A percentile compares a stretch with the other conserved stretches of the same genome.
Evolutionary conservation across 2,888 invertebrate species (phyloP).

Genomic region (Polyploca ridens): DNA sequence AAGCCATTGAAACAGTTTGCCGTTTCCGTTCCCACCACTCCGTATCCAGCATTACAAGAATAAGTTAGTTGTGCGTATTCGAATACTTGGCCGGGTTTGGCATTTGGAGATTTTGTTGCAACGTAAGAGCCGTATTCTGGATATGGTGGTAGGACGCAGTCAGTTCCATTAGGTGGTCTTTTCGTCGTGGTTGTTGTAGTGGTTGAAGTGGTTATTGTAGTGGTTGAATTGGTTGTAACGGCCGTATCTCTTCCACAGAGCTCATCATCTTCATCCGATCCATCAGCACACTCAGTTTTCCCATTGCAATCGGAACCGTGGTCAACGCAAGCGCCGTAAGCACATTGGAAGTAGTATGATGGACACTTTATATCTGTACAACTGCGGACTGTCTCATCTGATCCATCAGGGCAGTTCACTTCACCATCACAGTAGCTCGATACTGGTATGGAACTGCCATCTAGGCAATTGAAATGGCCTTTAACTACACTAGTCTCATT

Average conservation of each 20-base stretch:
- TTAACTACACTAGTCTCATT: conserved; percentile 58
- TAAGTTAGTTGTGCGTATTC: conserved; percentile 46
- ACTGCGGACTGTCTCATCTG: conserved; percentile 63
- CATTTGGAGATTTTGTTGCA: conserved; percentile 42
- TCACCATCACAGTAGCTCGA: conserved; percentile 63
- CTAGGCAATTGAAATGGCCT: conserved; percentile 58
- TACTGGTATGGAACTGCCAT: conserved; percentile 53
- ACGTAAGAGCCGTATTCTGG: conserved; percentile 56
- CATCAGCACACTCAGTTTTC: conserved; percentile 39
- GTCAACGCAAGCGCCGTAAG: conserved; percentile 80
- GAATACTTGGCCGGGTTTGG: conserved; percentile 49
- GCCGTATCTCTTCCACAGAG: conserved; percentile 17
- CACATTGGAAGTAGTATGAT: conserved; percentile 71
- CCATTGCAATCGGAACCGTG: conserved; percentile 64
- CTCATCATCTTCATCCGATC: conserved; percentile 42
- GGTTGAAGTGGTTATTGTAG: not conserved
- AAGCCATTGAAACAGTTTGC: conserved; percentile 52
- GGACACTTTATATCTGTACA: conserved; percentile 57
- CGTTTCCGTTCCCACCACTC: conserved; percentile 31
- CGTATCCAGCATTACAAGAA: conserved; percentile 56
- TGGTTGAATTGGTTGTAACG: not conserved
- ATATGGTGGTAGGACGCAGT: conserved; percentile 56
- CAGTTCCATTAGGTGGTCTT: conserved; percentile 38
- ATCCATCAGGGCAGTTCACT: conserved; percentile 62
- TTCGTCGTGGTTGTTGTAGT: not conserved